Conservation (phyloP, 2,113 vertebrate species). For the Piprites chloris region DNA sequence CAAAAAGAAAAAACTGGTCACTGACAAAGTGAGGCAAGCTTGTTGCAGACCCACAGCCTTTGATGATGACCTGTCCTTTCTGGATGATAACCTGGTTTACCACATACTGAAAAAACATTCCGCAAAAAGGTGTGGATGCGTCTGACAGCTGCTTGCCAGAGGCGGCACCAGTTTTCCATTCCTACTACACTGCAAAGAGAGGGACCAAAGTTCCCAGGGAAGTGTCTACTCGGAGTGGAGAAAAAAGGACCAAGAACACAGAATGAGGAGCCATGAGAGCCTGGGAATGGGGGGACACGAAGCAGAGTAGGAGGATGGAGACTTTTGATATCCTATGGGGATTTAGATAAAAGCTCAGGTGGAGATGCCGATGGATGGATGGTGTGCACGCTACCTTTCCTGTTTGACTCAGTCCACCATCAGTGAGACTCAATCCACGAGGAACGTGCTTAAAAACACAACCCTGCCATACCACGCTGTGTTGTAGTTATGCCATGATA, state of each 20-base stretch:
- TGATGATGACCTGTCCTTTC: conserved; percentile 93
- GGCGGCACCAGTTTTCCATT: conserved; percentile 70
- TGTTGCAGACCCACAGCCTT: conserved; percentile 94
- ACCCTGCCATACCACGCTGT: background rate
- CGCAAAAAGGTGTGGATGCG: conserved; percentile 91
- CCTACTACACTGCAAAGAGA: conserved; percentile 70
- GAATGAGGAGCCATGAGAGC: conserved; percentile 50
- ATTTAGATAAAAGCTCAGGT: conserved; percentile 49
- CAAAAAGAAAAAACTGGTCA: conserved; percentile 91
- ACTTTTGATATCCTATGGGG: conserved; percentile 19
- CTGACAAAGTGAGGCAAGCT: conserved; percentile 86
- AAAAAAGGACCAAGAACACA: conserved; percentile 77
- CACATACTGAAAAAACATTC: conserved; percentile 97
- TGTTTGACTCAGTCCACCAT: conserved; percentile 53
- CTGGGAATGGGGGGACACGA: background rate
- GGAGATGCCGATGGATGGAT: conserved; percentile 34
- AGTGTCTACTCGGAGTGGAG: conserved; percentile 57
- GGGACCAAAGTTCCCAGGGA: conserved; percentile 79
- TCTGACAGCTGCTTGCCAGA: conserved; percentile 76
- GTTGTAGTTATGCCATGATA: background rate
- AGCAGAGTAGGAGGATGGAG: conserved; percentile 10
- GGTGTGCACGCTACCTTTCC: background rate
- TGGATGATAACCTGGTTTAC: conserved; percentile 94
- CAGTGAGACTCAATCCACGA: conserved; percentile 7
- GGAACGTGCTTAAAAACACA: conserved; percentile 73